A percentile compares a stretch with the other conserved stretches of the same genome.
Evolutionary conservation across 2,888 invertebrate species (phyloP).

Genomic region (Idaea dimidiata): DNA sequence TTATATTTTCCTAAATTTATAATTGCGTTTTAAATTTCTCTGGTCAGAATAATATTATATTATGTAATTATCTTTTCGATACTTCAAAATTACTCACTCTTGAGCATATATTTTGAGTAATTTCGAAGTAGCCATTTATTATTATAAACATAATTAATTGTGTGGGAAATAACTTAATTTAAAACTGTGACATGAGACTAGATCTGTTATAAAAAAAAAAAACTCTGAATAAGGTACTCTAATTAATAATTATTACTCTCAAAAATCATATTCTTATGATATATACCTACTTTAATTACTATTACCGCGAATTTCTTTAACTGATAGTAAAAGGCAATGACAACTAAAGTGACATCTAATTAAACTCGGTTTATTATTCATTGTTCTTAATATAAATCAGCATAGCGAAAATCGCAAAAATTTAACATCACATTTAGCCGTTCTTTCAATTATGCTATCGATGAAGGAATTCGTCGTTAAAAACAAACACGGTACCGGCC

Average conservation of each 20-base stretch:
- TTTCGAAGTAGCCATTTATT: neutral
- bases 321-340: slow-evolving; percentile 21
- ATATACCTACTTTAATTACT: neutral
- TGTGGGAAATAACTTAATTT: slow-evolving; percentile 64
- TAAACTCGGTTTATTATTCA: too few species aligned
- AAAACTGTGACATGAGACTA: slow-evolving; percentile 80
- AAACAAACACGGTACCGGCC: too few species aligned
- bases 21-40: neutral
- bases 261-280: neutral
- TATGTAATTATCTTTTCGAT: neutral
- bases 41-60: neutral
- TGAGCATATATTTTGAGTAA: slow-evolving; percentile 1
- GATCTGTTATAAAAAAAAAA: slow-evolving; percentile 66
- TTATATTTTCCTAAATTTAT: too few species aligned
- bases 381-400: too few species aligned
- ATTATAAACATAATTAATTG: slow-evolving; percentile 21
- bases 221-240: slow-evolving; percentile 26
- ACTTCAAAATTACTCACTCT: neutral
- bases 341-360: too few species aligned
- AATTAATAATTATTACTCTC: slow-evolving; percentile 12
- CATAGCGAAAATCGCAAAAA: too few species aligned
- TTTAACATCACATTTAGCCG: too few species aligned
- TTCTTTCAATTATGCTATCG: too few species aligned
- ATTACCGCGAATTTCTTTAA: neutral
- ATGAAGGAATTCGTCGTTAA: too few species aligned